phyloP scores from a whole-genome alignment of 2,888 invertebrate genomes.

The Sphecodes monilicornis region DNA sequence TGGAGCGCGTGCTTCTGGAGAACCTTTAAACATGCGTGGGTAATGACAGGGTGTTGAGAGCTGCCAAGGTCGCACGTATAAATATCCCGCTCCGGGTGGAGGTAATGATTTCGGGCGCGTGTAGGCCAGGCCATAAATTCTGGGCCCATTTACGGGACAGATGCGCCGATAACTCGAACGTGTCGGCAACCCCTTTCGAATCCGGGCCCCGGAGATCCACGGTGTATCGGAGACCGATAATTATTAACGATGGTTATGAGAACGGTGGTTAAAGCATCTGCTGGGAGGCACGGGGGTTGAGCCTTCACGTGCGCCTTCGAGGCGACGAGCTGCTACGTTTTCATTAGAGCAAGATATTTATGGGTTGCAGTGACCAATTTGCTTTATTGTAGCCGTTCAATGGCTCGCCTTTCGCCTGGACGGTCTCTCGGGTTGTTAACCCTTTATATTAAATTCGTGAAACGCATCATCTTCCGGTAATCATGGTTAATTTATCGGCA shows the following conservation, averaged over 20 bases:
- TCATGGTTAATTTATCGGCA: neutral
- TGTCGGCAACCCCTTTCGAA: conserved; percentile 65
- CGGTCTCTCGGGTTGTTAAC: neutral
- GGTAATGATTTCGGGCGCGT: conserved; percentile 80
- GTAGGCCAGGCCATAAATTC: conserved; percentile 79
- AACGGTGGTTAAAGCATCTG: conserved; percentile 59
- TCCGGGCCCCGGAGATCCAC: conserved; percentile 42
- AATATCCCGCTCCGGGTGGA: conserved; percentile 66
- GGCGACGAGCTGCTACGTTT: conserved; percentile 30
- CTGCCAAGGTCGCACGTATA: conserved; percentile 70
- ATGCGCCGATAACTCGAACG: conserved; percentile 79
- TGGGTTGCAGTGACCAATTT: conserved; percentile 10
- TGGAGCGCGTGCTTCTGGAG: conserved; percentile 46
- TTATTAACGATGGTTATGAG: conserved; percentile 64
- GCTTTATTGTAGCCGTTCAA: neutral
- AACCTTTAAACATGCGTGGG: conserved; percentile 55
- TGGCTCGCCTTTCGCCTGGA: neutral
- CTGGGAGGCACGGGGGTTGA: conserved; percentile 19
- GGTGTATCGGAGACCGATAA: conserved; percentile 61
- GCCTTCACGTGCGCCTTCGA: neutral
- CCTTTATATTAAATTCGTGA: conserved; percentile 12
- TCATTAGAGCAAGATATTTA: conserved; percentile 29
- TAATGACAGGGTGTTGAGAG: conserved; percentile 72
- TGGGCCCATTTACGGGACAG: conserved; percentile 81
- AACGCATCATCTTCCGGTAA: neutral